Evolutionary conservation across 2,888 invertebrate genomes (phyloP), one percentile per base, ranked within the genome.

Genomic region (Hirudinaria manillensis): DNA sequence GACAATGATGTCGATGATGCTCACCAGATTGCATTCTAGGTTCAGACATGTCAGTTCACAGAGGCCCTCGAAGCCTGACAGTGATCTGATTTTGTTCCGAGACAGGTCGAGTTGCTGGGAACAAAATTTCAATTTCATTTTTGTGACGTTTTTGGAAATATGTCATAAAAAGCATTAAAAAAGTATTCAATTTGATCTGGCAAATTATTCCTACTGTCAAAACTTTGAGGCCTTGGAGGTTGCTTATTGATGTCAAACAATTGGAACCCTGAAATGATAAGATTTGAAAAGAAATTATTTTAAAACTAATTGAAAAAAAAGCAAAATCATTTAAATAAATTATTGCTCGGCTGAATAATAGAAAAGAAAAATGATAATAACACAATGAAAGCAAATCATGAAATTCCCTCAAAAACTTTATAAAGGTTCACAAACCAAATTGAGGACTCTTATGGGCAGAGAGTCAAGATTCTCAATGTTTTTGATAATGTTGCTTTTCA

Each of bases 21-120:
- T 34, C 32, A 68, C 68, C 29, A 34, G 16, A 68, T 68, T 68
- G 68, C n/a, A 34, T 68, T 68, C 68, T 32, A 68, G 68, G 36
- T 68, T 68, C 34, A 68, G 68, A 32, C 29, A 34, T 1, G 32
- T 19, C 7, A 68, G 36, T 32, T 36, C 32, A 34, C n/a, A n/a
- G 29, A 68, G 32, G 13, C n/a, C 29, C n/a, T 68, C 34, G 10
- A 68, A 24, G 32, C 68, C 68, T 1, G 32, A 32, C n/a, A 68
- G 27, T 34, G 68, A 34, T 10, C 36, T 32, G 13, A 68, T 34
- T 32, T 34, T 68, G 27, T 68, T 68, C 21, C 36, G n/a, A 21
- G 68, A 68, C 36, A 68, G 36, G 32, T 68, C 68, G 4, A 68
- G 32, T n/a, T 68, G 32, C 68, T 68, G 36, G 10, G n/a, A 29